Evolutionary conservation across 2,888 invertebrate species (phyloP), one percentile per base, ranked within the genome.

Genomic region (Tetheella fluctuosa): DNA sequence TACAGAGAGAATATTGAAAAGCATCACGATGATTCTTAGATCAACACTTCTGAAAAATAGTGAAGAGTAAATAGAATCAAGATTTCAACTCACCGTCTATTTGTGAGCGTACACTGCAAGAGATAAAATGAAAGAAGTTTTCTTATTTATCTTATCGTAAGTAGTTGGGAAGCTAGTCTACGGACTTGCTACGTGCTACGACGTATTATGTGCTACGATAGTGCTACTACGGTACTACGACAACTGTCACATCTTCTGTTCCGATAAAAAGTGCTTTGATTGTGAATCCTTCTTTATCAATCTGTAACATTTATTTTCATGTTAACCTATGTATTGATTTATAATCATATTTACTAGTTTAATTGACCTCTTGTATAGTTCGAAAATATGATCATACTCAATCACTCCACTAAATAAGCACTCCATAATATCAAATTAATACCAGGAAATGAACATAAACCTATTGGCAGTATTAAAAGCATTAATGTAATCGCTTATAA

Each of bases 61-160:
- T n/a, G n/a, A 39, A 39, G n/a, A 39, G 15, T 15, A 37, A 37
- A 42, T 0, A 42, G 17, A 15, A 17, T 6, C 17, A 17, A 42
- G 42, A 17, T 42, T 10, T 20, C 20, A 42, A 48, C 10, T 48
- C 48, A 20, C 20, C 20, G 10, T n/a, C 23, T 34, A 54, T 61
- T 52, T 25, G 30, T 52, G 10, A 48, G 20, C 48, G 25, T 42
- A 48, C 8, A 53, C 54, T 60, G 48, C 53, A 53, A 63, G 63
- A 63, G 60, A 59, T 68, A 65, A 77, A 76, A 78, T 76, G 71
- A 76, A 77, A 70, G 71, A 79, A 80, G 70, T 76, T 79, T 71
- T 55, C 59, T 66, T 71, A 64, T 76, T 70, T 71, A 70, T 74
- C 68, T 70, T 70, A 75, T 73, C 65, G 66, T 60, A 62, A 64